Base-by-base conservation (phyloP, 2,113 vertebrate species). In the Antigone vipio region DNA sequence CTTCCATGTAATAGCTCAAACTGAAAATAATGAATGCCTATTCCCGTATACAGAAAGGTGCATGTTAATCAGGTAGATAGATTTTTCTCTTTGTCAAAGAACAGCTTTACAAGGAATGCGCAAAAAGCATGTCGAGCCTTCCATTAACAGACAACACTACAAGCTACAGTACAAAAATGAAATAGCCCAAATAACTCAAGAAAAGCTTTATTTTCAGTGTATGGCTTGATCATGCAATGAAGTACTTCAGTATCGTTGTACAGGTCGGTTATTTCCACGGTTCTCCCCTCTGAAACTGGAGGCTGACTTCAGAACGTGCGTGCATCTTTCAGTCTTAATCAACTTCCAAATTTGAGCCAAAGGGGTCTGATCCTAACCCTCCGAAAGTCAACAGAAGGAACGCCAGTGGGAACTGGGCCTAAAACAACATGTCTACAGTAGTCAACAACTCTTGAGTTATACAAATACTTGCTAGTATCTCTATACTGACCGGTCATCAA, bases 81-180 rank as follows among this genome's bases (percentile, higher is more conserved):
- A 9, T 59, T 97, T 91, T 91, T 84, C 69, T 94, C n/a, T 44
- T 47, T 68, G 75, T 95, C 44, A 96, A 93, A 93, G 60, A 94
- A 90, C 50, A 95, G 23, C 23, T 92, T 85, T 75, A 64, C 11
- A 4, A 84, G 58, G 56, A 87, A 84, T 23, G 86, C 63, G 71
- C 27, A 77, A 71, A 93, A 80, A 86, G 38, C 29, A 59, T 17
- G 8, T 1, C 4, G 2, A 86, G 38, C 22, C n/a, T 96, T 91
- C 85, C 49, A 84, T 22, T 75, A 92, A 52, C 59, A 85, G 30
- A 18, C 58, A 94, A 69, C 62, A 72, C 24, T 74, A 55, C 23
- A 91, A 88, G 68, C 42, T 94, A 93, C 44, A 96, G 67, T 79
- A 21, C 32, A 69, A 78, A 42, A 86, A 73, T 63, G 6, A 88